Evolutionary conservation across 1,140 invertebrate genomes (phyloP).

Genomic region (Tribolium madens): DNA sequence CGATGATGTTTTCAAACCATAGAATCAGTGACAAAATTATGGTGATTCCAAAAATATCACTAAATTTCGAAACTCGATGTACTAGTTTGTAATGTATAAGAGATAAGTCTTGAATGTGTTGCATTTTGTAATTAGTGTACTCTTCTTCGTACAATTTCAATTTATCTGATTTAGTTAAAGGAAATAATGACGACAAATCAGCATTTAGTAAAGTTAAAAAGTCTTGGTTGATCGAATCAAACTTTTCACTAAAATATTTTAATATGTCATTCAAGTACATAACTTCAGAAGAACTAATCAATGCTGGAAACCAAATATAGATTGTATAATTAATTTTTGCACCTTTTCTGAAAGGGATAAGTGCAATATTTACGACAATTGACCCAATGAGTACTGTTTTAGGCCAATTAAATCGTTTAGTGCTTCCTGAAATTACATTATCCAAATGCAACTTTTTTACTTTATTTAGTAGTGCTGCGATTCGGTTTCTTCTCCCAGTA

Average conservation of each 20-base stretch:
- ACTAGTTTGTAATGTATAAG: not conserved
- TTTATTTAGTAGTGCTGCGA: not conserved
- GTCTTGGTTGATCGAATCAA: not conserved
- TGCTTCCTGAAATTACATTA: not conserved
- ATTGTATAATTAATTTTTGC: not conserved
- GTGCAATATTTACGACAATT: not conserved
- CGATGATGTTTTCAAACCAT: not conserved
- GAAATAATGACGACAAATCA: not conserved
- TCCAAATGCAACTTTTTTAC: not conserved
- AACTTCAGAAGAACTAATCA: not conserved
- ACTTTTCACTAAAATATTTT: not conserved
- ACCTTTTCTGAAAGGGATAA: not conserved
- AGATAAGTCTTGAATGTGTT: not conserved
- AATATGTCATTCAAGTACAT: not conserved
- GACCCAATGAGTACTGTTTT: not conserved
- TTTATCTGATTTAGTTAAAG: not conserved
- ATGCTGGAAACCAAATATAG: not conserved
- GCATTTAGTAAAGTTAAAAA: not conserved
- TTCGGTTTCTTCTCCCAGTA: not conserved
- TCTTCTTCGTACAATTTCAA: not conserved
- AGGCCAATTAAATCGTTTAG: not conserved
- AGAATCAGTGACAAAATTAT: not conserved
- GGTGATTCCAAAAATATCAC: not conserved
- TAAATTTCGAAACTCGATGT: not conserved
- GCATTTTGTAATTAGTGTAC: not conserved